Evolutionary conservation across 2,888 invertebrate genomes (phyloP).

Genomic region (Eupithecia exiguata): DNA sequence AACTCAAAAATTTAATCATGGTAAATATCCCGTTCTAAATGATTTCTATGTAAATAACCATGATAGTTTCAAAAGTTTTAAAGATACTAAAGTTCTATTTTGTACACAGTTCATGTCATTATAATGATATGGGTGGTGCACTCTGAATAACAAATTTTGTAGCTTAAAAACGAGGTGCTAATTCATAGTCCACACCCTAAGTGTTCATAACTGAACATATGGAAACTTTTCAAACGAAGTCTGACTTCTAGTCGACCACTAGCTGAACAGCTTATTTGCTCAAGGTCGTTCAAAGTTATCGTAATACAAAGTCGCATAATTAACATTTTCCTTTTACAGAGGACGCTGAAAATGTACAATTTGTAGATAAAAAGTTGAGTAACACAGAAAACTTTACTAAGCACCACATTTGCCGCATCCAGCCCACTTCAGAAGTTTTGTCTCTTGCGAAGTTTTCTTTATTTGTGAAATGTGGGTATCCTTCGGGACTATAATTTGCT

Average conservation of each 20-base stretch:
- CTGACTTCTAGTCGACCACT: neutral
- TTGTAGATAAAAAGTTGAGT: neutral
- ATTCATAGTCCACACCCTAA: neutral
- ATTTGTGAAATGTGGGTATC: conserved; percentile 4
- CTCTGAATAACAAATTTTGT: no score
- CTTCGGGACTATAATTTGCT: conserved; percentile 10
- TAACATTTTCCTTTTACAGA: neutral
- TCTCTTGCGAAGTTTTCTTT: conserved; percentile 10
- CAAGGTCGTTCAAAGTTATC: neutral
- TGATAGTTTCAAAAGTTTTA: no score
- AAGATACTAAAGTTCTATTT: no score
- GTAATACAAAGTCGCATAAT: neutral
- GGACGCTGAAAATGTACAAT: neutral
- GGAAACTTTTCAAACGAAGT: neutral
- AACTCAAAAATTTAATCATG: no score
- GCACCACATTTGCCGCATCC: neutral
- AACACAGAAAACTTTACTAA: neutral
- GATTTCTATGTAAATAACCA: no score
- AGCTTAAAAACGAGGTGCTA: neutral
- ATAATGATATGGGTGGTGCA: no score
- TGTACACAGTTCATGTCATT: no score
- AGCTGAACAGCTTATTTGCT: neutral
- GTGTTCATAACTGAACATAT: neutral
- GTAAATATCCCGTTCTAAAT: no score
- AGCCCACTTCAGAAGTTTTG: neutral